Evolutionary conservation across 2,797 vertebrate genomes (phyloP).

Genomic region (Sardinella longiceps): DNA sequence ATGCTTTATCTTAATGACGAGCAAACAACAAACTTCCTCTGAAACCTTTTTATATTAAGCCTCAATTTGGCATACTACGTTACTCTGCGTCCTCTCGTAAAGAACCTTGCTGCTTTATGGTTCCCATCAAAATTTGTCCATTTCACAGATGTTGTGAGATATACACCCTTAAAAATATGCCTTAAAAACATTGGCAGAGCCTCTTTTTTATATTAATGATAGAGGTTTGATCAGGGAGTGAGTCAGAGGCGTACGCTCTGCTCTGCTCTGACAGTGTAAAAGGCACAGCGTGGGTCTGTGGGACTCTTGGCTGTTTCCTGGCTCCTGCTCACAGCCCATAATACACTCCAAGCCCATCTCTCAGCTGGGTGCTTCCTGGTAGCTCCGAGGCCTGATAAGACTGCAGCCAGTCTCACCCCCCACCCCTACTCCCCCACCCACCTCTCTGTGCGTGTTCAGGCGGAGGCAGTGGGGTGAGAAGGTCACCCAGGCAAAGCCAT

Average conservation of each 20-base stretch:
- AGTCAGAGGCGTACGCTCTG: not conserved
- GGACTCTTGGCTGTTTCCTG: not conserved
- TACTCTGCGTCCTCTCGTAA: not conserved
- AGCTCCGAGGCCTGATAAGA: not conserved
- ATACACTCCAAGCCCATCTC: not conserved
- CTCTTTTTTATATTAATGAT: not conserved
- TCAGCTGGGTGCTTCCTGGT: constrained; percentile 14
- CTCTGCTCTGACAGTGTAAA: not conserved
- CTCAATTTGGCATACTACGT: not conserved
- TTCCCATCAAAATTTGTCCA: not conserved
- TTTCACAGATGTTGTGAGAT: not conserved
- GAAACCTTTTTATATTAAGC: not conserved
- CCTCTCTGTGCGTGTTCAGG: not conserved
- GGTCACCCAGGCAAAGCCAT: constrained; percentile 24
- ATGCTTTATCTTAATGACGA: not conserved
- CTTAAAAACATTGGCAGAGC: not conserved
- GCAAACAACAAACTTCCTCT: not conserved
- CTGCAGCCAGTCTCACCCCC: not conserved
- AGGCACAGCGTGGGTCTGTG: not conserved
- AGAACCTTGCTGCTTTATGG: not conserved
- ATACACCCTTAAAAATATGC: not conserved
- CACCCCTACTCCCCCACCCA: not conserved
- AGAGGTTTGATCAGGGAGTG: not conserved
- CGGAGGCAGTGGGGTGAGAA: constrained; percentile 23
- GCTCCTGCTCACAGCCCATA: not conserved